Evolutionary conservation across 2,113 vertebrate genomes (phyloP), one percentile per base, ranked within the genome.

Genomic region (Aplodontia rufa): DNA sequence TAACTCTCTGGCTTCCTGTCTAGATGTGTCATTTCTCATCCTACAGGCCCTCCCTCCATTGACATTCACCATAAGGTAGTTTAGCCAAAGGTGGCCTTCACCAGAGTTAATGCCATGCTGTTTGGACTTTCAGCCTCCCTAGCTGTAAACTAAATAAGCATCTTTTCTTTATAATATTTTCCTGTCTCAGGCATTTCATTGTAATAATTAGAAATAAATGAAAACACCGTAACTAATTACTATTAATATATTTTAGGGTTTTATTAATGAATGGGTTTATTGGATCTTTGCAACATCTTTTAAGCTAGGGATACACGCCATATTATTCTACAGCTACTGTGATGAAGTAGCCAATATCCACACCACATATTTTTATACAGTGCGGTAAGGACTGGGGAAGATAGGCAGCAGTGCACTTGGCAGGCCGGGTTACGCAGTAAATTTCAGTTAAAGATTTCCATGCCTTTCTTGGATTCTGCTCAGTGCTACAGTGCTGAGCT

Each of bases 391-490:
- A 11, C 0, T 58, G 37, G 22, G 26, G 64, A 53, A 90, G 9
- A 78, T 4, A 17, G 42, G 40, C 1, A 42, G 42, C 47, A 28
- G 40, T 32, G 1, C 3, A 1, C 55, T 49, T 60, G 58, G 11
- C 6, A 12, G n/a, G 9, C 1, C 76, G 20, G 30, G 35, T 24
- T 40, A 13, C 49, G 0, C 1, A 32, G 64, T 4, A 17, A 10
- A 32, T 20, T 24, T 35, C 60, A 6, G 1, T 20, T 10, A 47
- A 26, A 3, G 30, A 40, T 24, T n/a, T 40, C n/a, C 30, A 35
- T 2, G 24, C 1, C 17, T 88, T 30, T 53, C 11, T 24, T 9
- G 45, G 91, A 40, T 22, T 64, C 32, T 42, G 24, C 22, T 47
- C 72, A 17, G 49, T 72, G 30, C 49, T 47, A 28, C 69, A 32